These are phyloP conservation scores for Bemisia tabaci DNA, from an alignment of 1,140 invertebrate genomes.

Conservation along the genomic window DNA sequence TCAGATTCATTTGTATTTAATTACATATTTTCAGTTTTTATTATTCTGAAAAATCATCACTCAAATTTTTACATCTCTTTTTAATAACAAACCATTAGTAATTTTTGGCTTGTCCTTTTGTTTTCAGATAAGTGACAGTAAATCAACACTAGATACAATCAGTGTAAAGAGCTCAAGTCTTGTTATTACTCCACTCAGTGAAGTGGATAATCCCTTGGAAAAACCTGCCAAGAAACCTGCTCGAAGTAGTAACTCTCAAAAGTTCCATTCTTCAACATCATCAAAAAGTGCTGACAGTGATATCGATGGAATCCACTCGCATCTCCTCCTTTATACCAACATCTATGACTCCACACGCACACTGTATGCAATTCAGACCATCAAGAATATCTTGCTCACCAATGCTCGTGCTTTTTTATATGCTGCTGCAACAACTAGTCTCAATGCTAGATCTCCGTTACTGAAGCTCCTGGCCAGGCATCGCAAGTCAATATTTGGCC, in stretches of 20 bases:
- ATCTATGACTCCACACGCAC: conserved; percentile 64
- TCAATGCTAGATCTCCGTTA: conserved; percentile 32
- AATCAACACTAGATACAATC: neutral
- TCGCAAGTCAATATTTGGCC: conserved; percentile 64
- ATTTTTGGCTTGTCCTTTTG: neutral
- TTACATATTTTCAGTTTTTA: too few relatives aligned
- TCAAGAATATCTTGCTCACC: conserved; percentile 56
- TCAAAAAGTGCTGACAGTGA: conserved; percentile 41
- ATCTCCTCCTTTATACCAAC: conserved; percentile 67
- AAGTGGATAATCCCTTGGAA: neutral
- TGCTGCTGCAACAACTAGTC: conserved; percentile 49
- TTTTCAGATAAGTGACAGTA: neutral
- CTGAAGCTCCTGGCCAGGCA: conserved; percentile 57
- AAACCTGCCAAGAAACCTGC: neutral
- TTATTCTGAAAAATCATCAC: too few relatives aligned
- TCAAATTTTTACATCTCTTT: too few relatives aligned
- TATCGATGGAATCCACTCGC: conserved; percentile 50
- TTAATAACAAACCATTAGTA: too few relatives aligned
- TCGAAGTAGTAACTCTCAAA: neutral
- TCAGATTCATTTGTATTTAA: too few relatives aligned
- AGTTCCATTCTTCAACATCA: conserved; percentile 17
- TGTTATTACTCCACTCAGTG: neutral
- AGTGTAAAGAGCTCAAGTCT: neutral
- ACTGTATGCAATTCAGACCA: conserved; percentile 59
- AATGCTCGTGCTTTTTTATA: conserved; percentile 61